Percentiles rank a stretch among this genome's conserved stretches.
Conservation (phyloP, 1,140 invertebrate genomes). For the Sitophilus oryzae region DNA sequence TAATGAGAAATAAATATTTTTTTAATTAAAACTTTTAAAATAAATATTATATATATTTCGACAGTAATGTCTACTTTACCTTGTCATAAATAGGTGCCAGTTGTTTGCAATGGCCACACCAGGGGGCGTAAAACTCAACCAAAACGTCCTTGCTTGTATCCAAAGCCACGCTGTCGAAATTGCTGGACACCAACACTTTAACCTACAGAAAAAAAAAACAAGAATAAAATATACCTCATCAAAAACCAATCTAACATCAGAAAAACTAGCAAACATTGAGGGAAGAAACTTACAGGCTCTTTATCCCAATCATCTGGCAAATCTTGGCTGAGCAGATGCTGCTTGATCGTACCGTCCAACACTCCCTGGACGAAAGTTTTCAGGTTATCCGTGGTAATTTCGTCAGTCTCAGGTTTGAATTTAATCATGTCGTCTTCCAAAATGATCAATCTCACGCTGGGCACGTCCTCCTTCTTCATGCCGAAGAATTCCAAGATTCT, state of each 20-base stretch:
- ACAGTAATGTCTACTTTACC: too few relatives aligned
- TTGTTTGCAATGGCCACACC: slow-evolving; percentile 97
- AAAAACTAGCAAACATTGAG: too few relatives aligned
- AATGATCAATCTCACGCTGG: slow-evolving; percentile 87
- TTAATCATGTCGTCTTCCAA: slow-evolving; percentile 98
- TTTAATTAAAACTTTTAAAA: too few relatives aligned
- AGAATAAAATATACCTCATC: not conserved
- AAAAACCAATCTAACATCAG: too few relatives aligned
- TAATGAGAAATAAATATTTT: too few relatives aligned
- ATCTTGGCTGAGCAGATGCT: slow-evolving; percentile 89
- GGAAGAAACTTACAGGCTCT: slow-evolving; percentile 62
- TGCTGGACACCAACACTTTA: slow-evolving; percentile 78
- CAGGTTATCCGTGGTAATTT: slow-evolving; percentile 72
- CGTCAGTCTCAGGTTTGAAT: slow-evolving; percentile 83
- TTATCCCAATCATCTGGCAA: slow-evolving; percentile 97
- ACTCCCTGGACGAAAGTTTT: slow-evolving; percentile 81
- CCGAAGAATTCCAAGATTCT: slow-evolving; percentile 99
- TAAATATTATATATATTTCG: too few relatives aligned
- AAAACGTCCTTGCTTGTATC: slow-evolving; percentile 89
- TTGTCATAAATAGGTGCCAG: slow-evolving; percentile 92
- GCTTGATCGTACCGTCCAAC: slow-evolving; percentile 88
- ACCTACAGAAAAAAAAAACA: slow-evolving; percentile 4
- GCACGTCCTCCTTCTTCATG: slow-evolving; percentile 87
- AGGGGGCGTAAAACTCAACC: slow-evolving; percentile 98
- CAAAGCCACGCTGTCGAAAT: slow-evolving; percentile 92